Percentiles rank a stretch among this genome's conserved stretches.
Conservation (phyloP, 2,113 vertebrate genomes). For the Dasyurus viverrinus region DNA sequence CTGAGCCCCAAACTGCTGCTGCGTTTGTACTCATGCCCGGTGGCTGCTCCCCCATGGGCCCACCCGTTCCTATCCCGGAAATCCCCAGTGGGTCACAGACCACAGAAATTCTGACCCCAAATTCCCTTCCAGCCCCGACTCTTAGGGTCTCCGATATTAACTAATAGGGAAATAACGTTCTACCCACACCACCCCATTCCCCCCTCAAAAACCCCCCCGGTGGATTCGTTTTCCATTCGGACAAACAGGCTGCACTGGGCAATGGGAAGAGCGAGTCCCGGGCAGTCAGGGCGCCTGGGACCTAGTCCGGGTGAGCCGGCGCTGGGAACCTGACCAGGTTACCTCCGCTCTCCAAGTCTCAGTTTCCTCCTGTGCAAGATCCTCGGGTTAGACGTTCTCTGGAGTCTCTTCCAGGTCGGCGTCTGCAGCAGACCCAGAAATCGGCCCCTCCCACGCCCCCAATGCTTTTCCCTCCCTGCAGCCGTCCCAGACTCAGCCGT, state of each 20-base stretch:
- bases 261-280: neutral
- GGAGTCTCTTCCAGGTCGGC: slow-evolving; percentile 8
- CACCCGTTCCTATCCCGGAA: neutral
- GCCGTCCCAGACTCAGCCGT: neutral
- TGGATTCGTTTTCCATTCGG: neutral
- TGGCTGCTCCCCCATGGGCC: neutral
- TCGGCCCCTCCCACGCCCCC: slow-evolving; percentile 67
- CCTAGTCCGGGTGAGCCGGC: neutral
- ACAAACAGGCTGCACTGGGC: neutral
- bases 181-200: neutral
- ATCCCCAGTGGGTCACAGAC: neutral
- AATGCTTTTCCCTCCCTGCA: slow-evolving; percentile 50
- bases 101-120: neutral
- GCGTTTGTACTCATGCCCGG: neutral
- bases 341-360: slow-evolving; percentile 22
- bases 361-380: neutral
- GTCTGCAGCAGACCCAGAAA: slow-evolving; percentile 53
- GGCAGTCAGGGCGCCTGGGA: neutral
- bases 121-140: neutral
- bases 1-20: neutral
- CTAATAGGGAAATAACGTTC: neutral
- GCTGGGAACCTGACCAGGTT: neutral
- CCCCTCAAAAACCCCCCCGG: neutral
- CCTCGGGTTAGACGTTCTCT: neutral
- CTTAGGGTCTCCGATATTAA: neutral